A percentile compares a stretch with the other conserved stretches of the same genome.
phyloP scores from a whole-genome alignment of 37 sponge, comb jelly and placozoan genomes.

The Lycopodina hypogea region DNA sequence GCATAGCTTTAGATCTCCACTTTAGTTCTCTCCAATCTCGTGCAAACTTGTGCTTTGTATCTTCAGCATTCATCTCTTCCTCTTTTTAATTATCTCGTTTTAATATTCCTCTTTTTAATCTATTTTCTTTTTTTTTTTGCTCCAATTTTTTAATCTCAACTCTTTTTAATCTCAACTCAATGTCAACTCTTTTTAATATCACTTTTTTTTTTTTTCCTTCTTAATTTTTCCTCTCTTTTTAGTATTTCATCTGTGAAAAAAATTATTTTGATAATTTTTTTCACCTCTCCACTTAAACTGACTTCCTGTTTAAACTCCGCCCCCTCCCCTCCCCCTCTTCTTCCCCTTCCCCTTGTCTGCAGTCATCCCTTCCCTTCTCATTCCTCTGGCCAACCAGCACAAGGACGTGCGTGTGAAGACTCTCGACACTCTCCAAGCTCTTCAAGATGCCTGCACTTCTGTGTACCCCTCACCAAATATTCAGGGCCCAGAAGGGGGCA shows the following conservation, averaged over 20 bases:
- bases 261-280: too few relatives aligned
- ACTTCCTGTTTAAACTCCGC: background rate
- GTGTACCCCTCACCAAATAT: background rate
- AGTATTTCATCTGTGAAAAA: too few relatives aligned
- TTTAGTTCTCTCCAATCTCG: too few relatives aligned
- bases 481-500: background rate
- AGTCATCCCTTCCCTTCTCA: conserved; percentile 75
- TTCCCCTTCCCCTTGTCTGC: background rate
- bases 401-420: conserved; percentile 36
- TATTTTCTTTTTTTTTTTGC: background rate
- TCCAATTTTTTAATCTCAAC: background rate
- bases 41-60: too few relatives aligned
- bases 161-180: conserved; percentile 26
- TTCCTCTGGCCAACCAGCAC: conserved; percentile 41
- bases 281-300: too few relatives aligned
- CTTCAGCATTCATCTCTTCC: conserved; percentile 51
- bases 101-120: background rate
- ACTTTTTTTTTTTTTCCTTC: conserved; percentile 23
- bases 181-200: conserved; percentile 36
- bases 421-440: conserved; percentile 26
- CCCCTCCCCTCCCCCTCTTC: background rate
- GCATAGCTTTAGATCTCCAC: too few relatives aligned
- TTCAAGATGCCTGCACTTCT: conserved; percentile 34
- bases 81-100: conserved; percentile 37
- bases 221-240: too few relatives aligned